phyloP scores from a whole-genome alignment of 2,888 invertebrate genomes.

The Drosophila sordidapex region DNA sequence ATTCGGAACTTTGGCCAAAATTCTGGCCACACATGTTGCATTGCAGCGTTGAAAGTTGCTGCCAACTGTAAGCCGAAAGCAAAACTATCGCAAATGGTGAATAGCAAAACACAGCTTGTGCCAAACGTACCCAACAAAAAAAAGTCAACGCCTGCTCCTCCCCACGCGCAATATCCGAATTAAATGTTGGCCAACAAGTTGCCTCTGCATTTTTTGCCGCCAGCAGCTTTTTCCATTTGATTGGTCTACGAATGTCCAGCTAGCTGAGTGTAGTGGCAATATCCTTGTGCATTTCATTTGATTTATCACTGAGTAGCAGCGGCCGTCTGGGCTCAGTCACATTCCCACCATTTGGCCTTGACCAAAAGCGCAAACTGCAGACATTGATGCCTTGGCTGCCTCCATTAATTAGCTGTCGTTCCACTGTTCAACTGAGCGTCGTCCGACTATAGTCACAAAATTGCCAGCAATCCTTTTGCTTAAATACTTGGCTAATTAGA shows the following conservation, averaged over 20 bases:
- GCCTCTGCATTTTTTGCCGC: conserved; percentile 16
- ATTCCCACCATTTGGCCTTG: not conserved
- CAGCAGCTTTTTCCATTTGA: conserved; percentile 43
- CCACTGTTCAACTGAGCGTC: conserved; percentile 37
- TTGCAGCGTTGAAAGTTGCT: conserved; percentile 10
- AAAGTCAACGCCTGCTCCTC: conserved; percentile 28
- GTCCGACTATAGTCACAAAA: conserved; percentile 44
- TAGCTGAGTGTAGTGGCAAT: conserved; percentile 30
- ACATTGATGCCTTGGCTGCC: conserved; percentile 14
- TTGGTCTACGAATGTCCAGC: conserved; percentile 31
- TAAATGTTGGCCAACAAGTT: conserved; percentile 35
- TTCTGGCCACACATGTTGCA: conserved; percentile 56
- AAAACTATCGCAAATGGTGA: conserved; percentile 58
- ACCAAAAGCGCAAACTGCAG: conserved; percentile 46
- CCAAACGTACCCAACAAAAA: conserved; percentile 49
- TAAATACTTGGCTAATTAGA: conserved; percentile 33
- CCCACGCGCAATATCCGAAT: conserved; percentile 3
- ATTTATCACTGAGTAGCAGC: conserved; percentile 34
- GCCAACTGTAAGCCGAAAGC: conserved; percentile 35
- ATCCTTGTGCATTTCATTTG: conserved; percentile 35
- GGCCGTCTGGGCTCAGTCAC: conserved; percentile 34
- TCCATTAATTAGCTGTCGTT: conserved; percentile 47
- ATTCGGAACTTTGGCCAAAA: conserved; percentile 24
- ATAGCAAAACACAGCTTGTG: conserved; percentile 46
- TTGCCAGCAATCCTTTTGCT: conserved; percentile 44